Evolutionary conservation across 2,113 vertebrate species (phyloP).

Genomic region (Sylvietta virens): DNA sequence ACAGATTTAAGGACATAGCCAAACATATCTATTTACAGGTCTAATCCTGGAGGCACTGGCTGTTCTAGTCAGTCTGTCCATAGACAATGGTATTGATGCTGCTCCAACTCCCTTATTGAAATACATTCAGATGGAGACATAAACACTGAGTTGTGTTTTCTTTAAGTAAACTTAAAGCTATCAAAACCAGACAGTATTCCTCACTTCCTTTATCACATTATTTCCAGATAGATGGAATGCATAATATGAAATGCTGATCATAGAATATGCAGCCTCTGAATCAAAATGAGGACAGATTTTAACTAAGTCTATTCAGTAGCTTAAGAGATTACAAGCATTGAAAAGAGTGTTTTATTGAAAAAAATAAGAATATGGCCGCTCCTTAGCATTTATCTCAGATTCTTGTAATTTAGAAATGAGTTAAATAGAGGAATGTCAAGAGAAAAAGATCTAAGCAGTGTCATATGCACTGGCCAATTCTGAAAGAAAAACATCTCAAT

Average conservation of each 20-base stretch:
- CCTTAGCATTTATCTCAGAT: not conserved
- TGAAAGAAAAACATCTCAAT: not conserved
- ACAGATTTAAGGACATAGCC: constrained; percentile 31
- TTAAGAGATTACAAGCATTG: not conserved
- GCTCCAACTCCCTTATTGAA: not conserved
- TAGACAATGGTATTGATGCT: not conserved
- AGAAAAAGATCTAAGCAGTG: not conserved
- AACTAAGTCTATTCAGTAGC: not conserved
- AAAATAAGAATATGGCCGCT: not conserved
- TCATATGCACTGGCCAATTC: not conserved
- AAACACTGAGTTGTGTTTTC: not conserved
- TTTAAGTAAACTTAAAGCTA: not conserved
- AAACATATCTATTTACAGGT: constrained; percentile 39
- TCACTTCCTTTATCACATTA: not conserved
- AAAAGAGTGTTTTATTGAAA: not conserved
- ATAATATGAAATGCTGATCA: not conserved
- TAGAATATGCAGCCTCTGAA: not conserved
- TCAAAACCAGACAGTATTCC: not conserved
- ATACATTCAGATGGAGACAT: not conserved
- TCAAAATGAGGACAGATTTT: not conserved
- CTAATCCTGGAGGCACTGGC: not conserved
- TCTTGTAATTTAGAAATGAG: not conserved
- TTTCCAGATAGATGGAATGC: not conserved
- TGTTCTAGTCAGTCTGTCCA: not conserved
- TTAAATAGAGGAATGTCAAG: not conserved